These are phyloP conservation scores for Aspiorhynchus laticeps DNA, from an alignment of 2,113 vertebrate genomes.

Conservation along the genomic window DNA sequence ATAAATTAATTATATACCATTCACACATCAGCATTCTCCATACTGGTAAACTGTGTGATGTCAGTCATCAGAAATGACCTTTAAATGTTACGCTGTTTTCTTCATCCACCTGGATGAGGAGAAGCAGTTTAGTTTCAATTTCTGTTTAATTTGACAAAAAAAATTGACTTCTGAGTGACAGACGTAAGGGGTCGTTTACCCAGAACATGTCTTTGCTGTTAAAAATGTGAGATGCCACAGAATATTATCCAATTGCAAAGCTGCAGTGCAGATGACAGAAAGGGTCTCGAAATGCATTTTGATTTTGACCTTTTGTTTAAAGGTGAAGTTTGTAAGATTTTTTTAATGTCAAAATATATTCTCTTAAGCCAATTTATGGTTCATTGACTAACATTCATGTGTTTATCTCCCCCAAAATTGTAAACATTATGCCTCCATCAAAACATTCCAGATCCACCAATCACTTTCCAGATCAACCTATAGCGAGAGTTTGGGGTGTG, in stretches of 20 bases:
- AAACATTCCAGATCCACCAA: too few relatives aligned
- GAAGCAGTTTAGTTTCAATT: background rate
- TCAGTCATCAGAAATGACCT: background rate
- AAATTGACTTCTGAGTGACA: slow-evolving; percentile 3
- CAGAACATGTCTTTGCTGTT: background rate
- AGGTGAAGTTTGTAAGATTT: too few relatives aligned
- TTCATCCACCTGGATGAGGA: background rate
- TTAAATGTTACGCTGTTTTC: background rate
- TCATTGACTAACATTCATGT: too few relatives aligned
- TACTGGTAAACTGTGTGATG: background rate
- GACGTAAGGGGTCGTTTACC: background rate
- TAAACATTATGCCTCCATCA: too few relatives aligned
- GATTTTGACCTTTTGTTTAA: too few relatives aligned
- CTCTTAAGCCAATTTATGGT: too few relatives aligned
- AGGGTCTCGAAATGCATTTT: background rate
- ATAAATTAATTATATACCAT: background rate
- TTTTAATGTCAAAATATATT: too few relatives aligned
- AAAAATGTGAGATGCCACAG: background rate
- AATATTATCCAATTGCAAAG: background rate
- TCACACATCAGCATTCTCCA: background rate
- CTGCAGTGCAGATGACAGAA: background rate
- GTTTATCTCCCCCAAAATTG: too few relatives aligned
- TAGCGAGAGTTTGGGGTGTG: too few relatives aligned
- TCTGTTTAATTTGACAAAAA: background rate
- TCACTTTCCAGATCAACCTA: too few relatives aligned